phyloP scores from a whole-genome alignment of 2,113 vertebrate species.

The Recurvirostra avosetta region DNA sequence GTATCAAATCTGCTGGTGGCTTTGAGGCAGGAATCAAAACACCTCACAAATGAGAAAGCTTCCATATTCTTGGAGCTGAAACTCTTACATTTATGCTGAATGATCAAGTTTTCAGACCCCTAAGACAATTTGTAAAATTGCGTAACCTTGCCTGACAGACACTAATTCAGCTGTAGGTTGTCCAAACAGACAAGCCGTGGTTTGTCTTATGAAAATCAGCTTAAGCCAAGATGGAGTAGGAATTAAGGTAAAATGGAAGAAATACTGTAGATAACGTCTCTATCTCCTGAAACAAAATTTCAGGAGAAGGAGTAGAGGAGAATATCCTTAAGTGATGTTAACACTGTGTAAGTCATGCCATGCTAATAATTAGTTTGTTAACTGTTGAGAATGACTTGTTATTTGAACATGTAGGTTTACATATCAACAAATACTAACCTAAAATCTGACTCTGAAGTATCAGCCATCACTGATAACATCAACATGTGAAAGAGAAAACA shows the following conservation, averaged over 20 bases:
- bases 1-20: not conserved
- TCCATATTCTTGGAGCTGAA: not conserved
- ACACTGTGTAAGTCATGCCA: accelerated
- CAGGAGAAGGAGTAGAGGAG: not conserved
- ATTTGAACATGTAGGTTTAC: not conserved
- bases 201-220: not conserved
- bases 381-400: not conserved
- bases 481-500: not conserved
- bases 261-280: not conserved
- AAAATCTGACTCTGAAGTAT: not conserved
- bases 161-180: not conserved
- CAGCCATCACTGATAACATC: not conserved
- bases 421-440: not conserved
- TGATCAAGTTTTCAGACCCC: not conserved
- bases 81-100: not conserved
- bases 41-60: not conserved
- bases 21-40: not conserved
- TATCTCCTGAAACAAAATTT: not conserved
- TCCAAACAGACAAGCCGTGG: not conserved
- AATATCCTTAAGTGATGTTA: not conserved
- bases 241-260: not conserved
- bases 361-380: not conserved
- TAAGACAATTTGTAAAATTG: not conserved
- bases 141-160: not conserved
- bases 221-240: not conserved